Evolutionary conservation across 2,797 vertebrate genomes (phyloP).

Genomic region (Phoeniculus purpureus): DNA sequence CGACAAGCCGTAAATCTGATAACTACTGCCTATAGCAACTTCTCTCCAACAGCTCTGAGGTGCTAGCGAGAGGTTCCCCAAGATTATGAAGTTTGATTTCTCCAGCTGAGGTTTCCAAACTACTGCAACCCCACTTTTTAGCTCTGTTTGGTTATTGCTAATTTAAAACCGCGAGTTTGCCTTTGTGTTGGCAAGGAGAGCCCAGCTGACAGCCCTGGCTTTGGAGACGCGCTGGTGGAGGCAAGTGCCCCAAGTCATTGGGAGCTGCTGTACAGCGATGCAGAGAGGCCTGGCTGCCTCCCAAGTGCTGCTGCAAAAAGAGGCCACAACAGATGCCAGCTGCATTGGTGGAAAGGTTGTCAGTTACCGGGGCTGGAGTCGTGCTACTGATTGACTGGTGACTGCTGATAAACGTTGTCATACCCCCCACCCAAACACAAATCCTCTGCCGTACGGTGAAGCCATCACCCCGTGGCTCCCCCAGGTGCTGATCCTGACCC

Average conservation of each 20-base stretch:
- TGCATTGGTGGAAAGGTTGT: neutral
- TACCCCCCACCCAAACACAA: accelerated
- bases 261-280: neutral
- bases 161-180: neutral
- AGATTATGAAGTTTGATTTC: neutral
- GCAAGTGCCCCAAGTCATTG: neutral
- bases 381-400: neutral
- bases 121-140: neutral
- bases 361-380: neutral
- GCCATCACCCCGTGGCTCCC: neutral
- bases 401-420: neutral
- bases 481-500: neutral
- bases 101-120: neutral
- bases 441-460: accelerated
- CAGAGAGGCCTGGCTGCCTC: conserved; percentile 30
- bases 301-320: neutral
- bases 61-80: neutral
- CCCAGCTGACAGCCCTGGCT: neutral
- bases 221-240: neutral
- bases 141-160: neutral
- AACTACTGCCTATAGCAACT: neutral
- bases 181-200: neutral
- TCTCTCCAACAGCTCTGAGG: neutral
- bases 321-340: neutral
- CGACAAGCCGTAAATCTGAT: neutral